Conservation (phyloP, 2,797 vertebrate genomes). For the Poecilia wingei region DNA sequence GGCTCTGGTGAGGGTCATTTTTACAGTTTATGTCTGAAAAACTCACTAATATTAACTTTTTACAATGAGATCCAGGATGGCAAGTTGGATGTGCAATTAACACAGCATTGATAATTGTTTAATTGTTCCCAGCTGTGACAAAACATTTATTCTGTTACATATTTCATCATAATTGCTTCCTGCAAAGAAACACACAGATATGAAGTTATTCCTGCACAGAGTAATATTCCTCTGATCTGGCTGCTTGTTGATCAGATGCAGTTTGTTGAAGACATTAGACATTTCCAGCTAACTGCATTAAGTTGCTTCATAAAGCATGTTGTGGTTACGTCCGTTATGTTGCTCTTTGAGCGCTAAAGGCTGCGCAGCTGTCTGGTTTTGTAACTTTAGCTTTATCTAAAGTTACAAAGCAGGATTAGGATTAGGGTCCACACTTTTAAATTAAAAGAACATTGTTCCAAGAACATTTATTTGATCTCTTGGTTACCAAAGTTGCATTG, state of each 20-base stretch:
- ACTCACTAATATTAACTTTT: not conserved
- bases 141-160: not conserved
- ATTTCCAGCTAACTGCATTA: not conserved
- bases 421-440: not conserved
- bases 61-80: not conserved
- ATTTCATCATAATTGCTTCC: not conserved
- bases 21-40: not conserved
- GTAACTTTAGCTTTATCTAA: not conserved
- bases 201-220: not conserved
- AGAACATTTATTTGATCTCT: not conserved
- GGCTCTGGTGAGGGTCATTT: not conserved
- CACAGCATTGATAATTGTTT: not conserved
- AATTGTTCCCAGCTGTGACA: not conserved
- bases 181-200: not conserved
- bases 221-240: not conserved
- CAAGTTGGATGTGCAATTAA: not conserved
- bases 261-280: not conserved
- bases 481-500: not conserved
- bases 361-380: not conserved
- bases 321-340: not conserved
- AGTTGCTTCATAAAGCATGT: not conserved
- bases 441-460: not conserved
- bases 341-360: not conserved
- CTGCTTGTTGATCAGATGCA: not conserved
- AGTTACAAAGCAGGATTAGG: too few species aligned